Percentiles rank a stretch among this genome's conserved stretches.
phyloP scores from a whole-genome alignment of 1,140 invertebrate genomes.

The Brachionus paranguensis region DNA sequence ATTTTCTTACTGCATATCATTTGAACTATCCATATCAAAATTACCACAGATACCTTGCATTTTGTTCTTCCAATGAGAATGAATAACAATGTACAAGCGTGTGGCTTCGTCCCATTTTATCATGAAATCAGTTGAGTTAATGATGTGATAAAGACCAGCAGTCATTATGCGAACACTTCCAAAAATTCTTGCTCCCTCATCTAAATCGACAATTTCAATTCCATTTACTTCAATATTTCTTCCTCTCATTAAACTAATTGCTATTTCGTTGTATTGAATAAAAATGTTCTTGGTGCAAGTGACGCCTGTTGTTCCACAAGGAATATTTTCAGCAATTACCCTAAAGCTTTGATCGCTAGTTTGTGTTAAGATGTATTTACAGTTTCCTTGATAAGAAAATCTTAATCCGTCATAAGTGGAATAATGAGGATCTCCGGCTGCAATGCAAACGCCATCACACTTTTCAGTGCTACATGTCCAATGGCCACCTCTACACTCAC shows the following conservation, averaged over 20 bases:
- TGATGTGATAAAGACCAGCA: conserved; percentile 69
- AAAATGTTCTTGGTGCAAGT: conserved; percentile 77
- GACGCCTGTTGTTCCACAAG: conserved; percentile 75
- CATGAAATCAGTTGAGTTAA: conserved; percentile 70
- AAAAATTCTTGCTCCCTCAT: conserved; percentile 45
- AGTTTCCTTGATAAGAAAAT: conserved; percentile 78
- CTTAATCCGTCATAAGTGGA: conserved; percentile 74
- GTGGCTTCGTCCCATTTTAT: conserved; percentile 75
- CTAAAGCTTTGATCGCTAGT: conserved; percentile 44
- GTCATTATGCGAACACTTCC: conserved; percentile 58
- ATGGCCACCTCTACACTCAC: conserved; percentile 3
- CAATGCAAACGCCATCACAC: conserved; percentile 26
- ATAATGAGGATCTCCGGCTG: conserved; percentile 61
- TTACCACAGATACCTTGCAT: conserved; percentile 81
- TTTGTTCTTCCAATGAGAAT: conserved; percentile 48
- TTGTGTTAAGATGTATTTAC: conserved; percentile 75
- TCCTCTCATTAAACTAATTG: conserved; percentile 48
- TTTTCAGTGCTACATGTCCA: conserved; percentile 18
- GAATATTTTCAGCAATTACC: conserved; percentile 64
- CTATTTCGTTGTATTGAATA: conserved; percentile 58
- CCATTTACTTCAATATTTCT: conserved; percentile 40
- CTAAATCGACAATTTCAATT: conserved; percentile 41
- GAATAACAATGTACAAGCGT: conserved; percentile 51
- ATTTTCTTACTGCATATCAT: conserved; percentile 59
- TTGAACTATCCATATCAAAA: conserved; percentile 71